Evolutionary conservation across 2,797 vertebrate genomes (phyloP).

Genomic region (Anolis apletophallus): DNA sequence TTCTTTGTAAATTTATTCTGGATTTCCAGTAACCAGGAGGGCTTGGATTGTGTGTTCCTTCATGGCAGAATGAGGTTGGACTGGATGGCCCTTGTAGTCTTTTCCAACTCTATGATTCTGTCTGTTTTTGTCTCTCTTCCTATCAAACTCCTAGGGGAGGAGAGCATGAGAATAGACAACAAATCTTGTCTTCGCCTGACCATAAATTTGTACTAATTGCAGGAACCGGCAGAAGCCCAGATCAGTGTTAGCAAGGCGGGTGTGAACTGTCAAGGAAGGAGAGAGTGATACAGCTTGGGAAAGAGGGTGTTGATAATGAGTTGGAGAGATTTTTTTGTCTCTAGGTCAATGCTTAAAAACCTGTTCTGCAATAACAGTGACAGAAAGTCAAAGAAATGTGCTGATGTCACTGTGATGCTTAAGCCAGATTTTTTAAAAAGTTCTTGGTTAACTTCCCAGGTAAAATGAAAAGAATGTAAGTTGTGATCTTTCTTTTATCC

Average conservation of each 20-base stretch:
- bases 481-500: too few species aligned
- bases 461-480: constrained; percentile 24
- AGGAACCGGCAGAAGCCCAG: background rate
- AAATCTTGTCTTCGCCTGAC: background rate
- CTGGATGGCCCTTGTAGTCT: too few species aligned
- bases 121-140: too few species aligned
- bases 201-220: constrained; percentile 7
- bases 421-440: background rate
- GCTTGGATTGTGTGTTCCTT: too few species aligned
- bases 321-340: constrained; percentile 28
- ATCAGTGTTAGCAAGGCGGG: background rate
- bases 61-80: too few species aligned
- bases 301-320: constrained; percentile 62
- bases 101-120: too few species aligned
- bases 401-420: constrained; percentile 54
- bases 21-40: too few species aligned
- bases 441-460: background rate
- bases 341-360: constrained; percentile 62
- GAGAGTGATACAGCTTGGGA: constrained; percentile 44
- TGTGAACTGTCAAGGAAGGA: constrained; percentile 50
- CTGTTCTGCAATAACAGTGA: constrained; percentile 56
- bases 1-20: too few species aligned
- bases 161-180: too few species aligned
- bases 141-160: too few species aligned
- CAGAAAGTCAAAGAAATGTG: constrained; percentile 62